These are phyloP conservation scores for Zhuqinia jingwanae DNA, from an alignment of 2,888 invertebrate species.

Conservation along the genomic window DNA sequence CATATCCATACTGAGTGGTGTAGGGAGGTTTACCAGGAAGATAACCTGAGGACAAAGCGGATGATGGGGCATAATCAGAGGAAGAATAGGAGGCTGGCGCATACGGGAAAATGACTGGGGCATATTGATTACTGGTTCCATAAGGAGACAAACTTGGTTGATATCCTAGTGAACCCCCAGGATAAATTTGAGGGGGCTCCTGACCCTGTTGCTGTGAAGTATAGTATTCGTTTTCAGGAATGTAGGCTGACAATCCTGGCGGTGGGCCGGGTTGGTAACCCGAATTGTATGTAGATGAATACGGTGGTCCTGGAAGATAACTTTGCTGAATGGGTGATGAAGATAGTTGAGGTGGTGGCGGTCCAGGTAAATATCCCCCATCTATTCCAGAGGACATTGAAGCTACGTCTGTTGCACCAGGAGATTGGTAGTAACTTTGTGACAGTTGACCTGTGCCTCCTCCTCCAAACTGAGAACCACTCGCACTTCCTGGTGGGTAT, in stretches of 20 bases:
- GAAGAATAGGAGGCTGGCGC: not conserved
- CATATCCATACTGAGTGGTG: not conserved
- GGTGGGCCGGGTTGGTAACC: not conserved
- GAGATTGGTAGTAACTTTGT: not conserved
- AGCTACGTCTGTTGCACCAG: not conserved
- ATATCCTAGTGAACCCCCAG: not conserved
- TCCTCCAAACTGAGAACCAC: too few species aligned
- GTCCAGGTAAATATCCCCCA: not conserved
- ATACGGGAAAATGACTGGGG: too few species aligned
- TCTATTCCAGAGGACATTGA: too few species aligned
- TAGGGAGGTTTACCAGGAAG: conserved; percentile 36
- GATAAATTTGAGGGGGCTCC: not conserved
- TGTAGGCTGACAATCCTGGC: not conserved
- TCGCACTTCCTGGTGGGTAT: too few species aligned
- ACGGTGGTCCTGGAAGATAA: too few species aligned
- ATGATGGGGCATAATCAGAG: not conserved
- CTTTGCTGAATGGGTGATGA: too few species aligned
- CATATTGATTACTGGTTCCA: too few species aligned
- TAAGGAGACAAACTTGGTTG: not conserved
- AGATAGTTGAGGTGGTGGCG: not conserved
- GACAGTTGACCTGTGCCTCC: not conserved
- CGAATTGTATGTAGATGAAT: too few species aligned
- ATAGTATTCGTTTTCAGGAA: not conserved
- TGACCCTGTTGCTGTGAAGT: not conserved
- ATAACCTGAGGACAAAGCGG: not conserved